phyloP scores from a whole-genome alignment of 37 sponge, comb jelly and placozoan genomes.

The Cliona cf. orientalis region DNA sequence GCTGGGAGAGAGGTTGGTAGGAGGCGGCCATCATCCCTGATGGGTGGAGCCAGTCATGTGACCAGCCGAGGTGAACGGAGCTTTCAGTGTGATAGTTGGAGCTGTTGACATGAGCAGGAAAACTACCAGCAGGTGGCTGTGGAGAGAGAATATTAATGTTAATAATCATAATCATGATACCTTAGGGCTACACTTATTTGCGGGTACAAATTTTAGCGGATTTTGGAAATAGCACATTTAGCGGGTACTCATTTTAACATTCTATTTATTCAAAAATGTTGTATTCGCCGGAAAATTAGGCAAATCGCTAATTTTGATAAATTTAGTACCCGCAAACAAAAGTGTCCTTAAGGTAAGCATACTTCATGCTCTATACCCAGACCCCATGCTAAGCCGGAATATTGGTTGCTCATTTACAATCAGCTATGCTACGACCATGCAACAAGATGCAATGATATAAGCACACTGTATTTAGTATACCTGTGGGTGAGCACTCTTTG shows the following conservation, averaged over 20 bases:
- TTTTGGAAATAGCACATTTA: too few relatives aligned
- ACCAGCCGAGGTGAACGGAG: background rate
- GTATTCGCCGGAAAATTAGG: too few relatives aligned
- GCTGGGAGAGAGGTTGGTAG: background rate
- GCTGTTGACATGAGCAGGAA: background rate
- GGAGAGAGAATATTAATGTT: too few relatives aligned
- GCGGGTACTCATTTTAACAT: too few relatives aligned
- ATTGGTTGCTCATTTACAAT: background rate
- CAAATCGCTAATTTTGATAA: too few relatives aligned
- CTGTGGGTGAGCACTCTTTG: background rate
- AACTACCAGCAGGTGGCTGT: background rate
- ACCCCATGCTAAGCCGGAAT: background rate
- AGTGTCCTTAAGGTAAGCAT: too few relatives aligned
- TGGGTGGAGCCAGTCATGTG: background rate
- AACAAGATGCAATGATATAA: background rate
- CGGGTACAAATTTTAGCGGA: too few relatives aligned
- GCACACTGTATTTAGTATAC: background rate
- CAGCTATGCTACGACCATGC: too few relatives aligned
- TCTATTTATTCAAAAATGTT: too few relatives aligned
- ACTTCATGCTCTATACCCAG: background rate
- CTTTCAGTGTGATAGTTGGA: background rate
- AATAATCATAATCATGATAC: too few relatives aligned
- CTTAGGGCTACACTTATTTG: too few relatives aligned
- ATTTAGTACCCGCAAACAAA: too few relatives aligned
- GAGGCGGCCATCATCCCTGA: background rate